phyloP scores from a whole-genome alignment of 1,140 invertebrate genomes.

The Trinorchestia longiramus region DNA sequence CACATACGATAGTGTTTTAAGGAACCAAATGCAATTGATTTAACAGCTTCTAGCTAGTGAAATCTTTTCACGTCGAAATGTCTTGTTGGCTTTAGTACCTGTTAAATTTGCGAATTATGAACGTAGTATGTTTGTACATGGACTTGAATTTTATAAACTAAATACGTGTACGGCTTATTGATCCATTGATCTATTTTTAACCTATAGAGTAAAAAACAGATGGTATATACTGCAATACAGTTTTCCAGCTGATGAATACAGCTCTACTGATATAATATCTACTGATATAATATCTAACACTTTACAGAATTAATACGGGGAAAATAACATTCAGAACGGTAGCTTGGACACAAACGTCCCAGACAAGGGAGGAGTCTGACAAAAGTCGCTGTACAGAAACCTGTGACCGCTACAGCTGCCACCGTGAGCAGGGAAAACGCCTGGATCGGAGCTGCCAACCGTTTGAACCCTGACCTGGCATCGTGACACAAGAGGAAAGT shows the following conservation, averaged over 20 bases:
- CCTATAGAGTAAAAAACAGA: not conserved
- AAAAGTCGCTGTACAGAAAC: not conserved
- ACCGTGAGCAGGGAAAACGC: not conserved
- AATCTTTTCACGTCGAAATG: not conserved
- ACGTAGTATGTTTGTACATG: not conserved
- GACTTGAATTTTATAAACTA: not conserved
- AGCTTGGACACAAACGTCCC: not conserved
- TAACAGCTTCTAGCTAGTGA: too few relatives aligned
- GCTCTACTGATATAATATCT: not conserved
- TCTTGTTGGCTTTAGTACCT: not conserved
- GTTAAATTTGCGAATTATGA: not conserved
- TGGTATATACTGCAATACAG: not conserved
- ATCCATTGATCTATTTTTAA: too few relatives aligned
- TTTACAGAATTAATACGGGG: not conserved
- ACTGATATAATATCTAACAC: not conserved
- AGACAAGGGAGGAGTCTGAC: not conserved
- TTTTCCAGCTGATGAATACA: not conserved
- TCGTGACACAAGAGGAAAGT: conserved; percentile 35
- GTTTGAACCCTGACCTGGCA: not conserved
- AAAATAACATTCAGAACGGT: not conserved
- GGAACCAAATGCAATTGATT: too few relatives aligned
- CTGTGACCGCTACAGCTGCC: not conserved
- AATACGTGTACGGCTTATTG: not conserved
- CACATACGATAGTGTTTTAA: too few relatives aligned
- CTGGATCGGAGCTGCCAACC: not conserved